Base-by-base conservation (phyloP, 1,140 invertebrate genomes). In the Fopius arisanus region DNA sequence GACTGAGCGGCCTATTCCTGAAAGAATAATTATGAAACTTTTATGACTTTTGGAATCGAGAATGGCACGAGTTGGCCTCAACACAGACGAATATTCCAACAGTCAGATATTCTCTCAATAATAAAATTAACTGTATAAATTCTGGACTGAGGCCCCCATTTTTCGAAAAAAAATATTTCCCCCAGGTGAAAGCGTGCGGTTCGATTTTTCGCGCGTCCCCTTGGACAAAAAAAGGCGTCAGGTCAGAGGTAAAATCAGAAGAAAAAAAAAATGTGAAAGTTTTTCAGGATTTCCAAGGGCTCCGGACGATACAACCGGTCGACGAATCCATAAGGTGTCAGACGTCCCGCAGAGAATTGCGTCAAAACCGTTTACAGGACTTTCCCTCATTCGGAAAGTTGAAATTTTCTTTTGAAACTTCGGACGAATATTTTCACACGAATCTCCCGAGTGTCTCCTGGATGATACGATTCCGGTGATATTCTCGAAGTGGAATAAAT, bases 181-280 rank as follows among this genome's bases (percentile, higher is more conserved):
- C 9, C 3, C 7, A 51, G 43, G 19, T 19, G n/a, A 51, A 16
- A 76, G 72, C 72, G 62, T 72, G 40, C 70, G 71, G 48, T 59
- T 54, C 63, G 65, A 70, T 66, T 75, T n/a, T 73, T 72, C 51
- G 67, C 70, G 62, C 59, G 79, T 73, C 23, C 23, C 31, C 29
- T 41, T 43, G 66, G 73, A 78, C 76, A 81, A 81, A 78, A 75
- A 79, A 75, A 76, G 21, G 19, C 14, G 37, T 14, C 16, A 37
- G 51, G 29, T 59, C 28, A 31, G 48, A 48, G 9, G 33, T 75
- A 80, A 82, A 7, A 4, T 4, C 5, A 12, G 41, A 19, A 51
- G 16, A 26, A 23, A 79, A 75, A 81, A 82, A 85, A 87, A 84
- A 86, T 84, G 83, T 86, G 84, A 87, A 87, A 87, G 83, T 82